Base-by-base conservation (phyloP, 2,113 vertebrate genomes). In the Microtus ochrogaster region DNA sequence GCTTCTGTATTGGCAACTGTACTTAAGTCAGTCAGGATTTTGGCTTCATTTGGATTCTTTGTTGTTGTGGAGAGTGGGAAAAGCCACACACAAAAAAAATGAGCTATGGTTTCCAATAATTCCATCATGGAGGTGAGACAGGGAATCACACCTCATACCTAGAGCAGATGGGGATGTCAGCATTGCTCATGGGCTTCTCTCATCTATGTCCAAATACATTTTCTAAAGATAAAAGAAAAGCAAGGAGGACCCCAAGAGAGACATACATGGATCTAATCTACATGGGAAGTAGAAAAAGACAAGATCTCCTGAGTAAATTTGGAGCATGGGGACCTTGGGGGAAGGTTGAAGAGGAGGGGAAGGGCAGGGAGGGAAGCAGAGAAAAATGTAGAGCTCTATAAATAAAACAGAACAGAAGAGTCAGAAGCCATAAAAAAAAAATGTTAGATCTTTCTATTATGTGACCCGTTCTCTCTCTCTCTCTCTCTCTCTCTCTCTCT, bases 81-180 rank as follows among this genome's bases (percentile, higher is more conserved):
- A 90, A 90, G 33, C 12, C 52, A 52, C 73, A 74, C 10, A 47
- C 30, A 52, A 82, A 90, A 74, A 81, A 82, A 36, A 63, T 73
- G 44, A 78, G 2, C 12, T 41, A 65, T 81, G 7, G 41, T 24
- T 7, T 30, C 22, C 13, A 49, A 7, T 82, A 66, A 84, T 68
- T 78, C 39, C 36, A 36, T 63, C 39, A 8, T 28, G 22, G 39
- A 83, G 68, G 49, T 21, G 13, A 93, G 39, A n/a, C 9, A 79
- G 28, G 82, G 44, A 89, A 85, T 96, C 65, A 30, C 17, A 90
- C 41, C 52, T 61, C 78, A 94, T 36, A 74, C 24, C 61, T 91
- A 77, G 9, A 72, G 79, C 52, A 72, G 30, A 19, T 73, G 33
- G 63, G 52, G 28, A 66, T 66, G 90, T 90, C 1, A 89, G 44